Evolutionary conservation across 2,113 vertebrate genomes (phyloP).

Genomic region (Ranitomeya imitator): DNA sequence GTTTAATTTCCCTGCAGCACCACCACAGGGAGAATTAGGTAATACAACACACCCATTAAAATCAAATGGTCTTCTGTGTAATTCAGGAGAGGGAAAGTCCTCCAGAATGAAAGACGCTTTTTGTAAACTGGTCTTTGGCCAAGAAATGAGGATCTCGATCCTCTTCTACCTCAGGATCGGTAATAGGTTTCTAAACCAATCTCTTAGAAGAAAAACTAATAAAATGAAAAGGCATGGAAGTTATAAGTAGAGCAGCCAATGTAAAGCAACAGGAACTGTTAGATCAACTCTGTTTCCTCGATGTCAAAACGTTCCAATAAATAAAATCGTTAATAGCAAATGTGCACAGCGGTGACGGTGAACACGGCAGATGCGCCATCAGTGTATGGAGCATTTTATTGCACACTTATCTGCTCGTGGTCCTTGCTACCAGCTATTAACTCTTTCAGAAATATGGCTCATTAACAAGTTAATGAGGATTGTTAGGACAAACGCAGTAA

Average conservation of each 20-base stretch:
- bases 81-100: no score
- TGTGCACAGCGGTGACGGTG: neutral
- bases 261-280: neutral
- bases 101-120: no score
- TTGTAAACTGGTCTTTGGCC: no score
- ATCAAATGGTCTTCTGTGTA: no score
- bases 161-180: no score
- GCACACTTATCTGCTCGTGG: neutral
- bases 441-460: conserved; percentile 31
- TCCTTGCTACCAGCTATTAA: conserved; percentile 37
- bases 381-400: neutral
- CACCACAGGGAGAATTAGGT: no score
- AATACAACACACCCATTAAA: no score
- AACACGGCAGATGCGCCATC: neutral
- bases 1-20: no score
- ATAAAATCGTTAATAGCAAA: neutral
- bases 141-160: no score
- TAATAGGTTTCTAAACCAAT: no score
- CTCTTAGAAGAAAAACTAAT: no score
- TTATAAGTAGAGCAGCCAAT: neutral
- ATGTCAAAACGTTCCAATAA: neutral
- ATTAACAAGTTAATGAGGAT: conserved; percentile 32
- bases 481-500: conserved; percentile 3
- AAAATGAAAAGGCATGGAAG: neutral
- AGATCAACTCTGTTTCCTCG: neutral